Percentiles rank a stretch among this genome's conserved stretches.
Conservation (phyloP, 1,140 invertebrate species). For the Trachelipus rathkii region DNA sequence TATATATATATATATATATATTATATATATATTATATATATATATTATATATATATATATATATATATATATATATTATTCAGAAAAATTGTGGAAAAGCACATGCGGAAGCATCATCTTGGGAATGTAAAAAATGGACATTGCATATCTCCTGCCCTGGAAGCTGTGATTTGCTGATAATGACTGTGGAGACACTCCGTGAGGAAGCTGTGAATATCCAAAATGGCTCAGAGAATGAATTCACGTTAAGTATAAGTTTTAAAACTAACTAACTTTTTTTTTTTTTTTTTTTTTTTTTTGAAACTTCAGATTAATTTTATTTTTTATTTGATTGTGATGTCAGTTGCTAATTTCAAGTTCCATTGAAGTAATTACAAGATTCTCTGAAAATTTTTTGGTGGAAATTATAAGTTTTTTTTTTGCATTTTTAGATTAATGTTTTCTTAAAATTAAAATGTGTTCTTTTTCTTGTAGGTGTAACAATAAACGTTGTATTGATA, state of each 20-base stretch:
- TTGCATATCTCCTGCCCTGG: conserved; percentile 79
- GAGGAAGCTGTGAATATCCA: conserved; percentile 61
- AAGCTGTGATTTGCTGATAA: conserved; percentile 74
- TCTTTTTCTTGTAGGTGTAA: conserved; percentile 55
- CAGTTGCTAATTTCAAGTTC: too few species aligned
- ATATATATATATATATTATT: neutral
- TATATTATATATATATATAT: conserved; percentile 22
- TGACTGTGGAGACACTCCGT: conserved; percentile 76
- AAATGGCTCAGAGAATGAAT: conserved; percentile 46
- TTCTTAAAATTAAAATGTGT: too few species aligned
- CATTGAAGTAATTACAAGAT: too few species aligned
- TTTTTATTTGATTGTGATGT: too few species aligned
- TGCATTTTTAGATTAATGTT: too few species aligned
- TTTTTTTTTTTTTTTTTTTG: too few species aligned
- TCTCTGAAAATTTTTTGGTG: too few species aligned
- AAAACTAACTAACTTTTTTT: neutral
- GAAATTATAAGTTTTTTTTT: too few species aligned
- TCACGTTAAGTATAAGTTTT: conserved; percentile 28
- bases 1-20: conserved; percentile 13
- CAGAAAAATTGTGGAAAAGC: conserved; percentile 35
- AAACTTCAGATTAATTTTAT: too few species aligned
- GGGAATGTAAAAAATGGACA: conserved; percentile 62
- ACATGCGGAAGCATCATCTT: conserved; percentile 31
- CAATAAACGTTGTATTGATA: conserved; percentile 65
- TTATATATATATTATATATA: neutral